A percentile compares a stretch with the other conserved stretches of the same genome.
Conservation (phyloP, 2,888 invertebrate genomes). For the Leucoma salicis region DNA sequence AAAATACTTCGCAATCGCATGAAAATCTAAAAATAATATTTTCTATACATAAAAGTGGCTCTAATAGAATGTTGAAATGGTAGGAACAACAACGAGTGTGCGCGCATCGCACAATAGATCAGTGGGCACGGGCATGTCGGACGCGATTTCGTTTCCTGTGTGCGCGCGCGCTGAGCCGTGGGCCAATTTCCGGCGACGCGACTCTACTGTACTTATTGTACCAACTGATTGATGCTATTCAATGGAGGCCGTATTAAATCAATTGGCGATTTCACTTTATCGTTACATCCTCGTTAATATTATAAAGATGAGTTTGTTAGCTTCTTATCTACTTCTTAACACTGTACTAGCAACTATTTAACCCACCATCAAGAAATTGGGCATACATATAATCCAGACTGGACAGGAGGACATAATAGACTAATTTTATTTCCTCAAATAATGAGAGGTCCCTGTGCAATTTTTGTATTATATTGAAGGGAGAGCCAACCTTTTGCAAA, state of each 20-base stretch:
- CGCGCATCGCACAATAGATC: slow-evolving; percentile 64
- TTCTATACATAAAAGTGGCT: slow-evolving; percentile 4
- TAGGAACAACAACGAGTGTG: slow-evolving; percentile 27
- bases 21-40: no score
- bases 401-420: no score
- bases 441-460: no score
- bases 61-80: slow-evolving; percentile 25
- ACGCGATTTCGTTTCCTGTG: slow-evolving; percentile 77
- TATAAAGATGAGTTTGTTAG: no score
- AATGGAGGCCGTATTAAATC: slow-evolving; percentile 35
- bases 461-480: no score
- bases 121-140: slow-evolving; percentile 63
- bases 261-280: slow-evolving; percentile 34
- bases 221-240: slow-evolving; percentile 44
- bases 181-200: slow-evolving; percentile 66
- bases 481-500: no score
- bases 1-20: background rate
- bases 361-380: no score
- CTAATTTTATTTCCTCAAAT: no score
- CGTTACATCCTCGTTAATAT: no score
- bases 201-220: slow-evolving; percentile 27
- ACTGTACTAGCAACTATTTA: no score
- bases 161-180: slow-evolving; percentile 71
- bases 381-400: no score
- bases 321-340: no score